Evolutionary conservation across 1,140 invertebrate genomes (phyloP).

Genomic region (Mycetomoellerius zeteki): DNA sequence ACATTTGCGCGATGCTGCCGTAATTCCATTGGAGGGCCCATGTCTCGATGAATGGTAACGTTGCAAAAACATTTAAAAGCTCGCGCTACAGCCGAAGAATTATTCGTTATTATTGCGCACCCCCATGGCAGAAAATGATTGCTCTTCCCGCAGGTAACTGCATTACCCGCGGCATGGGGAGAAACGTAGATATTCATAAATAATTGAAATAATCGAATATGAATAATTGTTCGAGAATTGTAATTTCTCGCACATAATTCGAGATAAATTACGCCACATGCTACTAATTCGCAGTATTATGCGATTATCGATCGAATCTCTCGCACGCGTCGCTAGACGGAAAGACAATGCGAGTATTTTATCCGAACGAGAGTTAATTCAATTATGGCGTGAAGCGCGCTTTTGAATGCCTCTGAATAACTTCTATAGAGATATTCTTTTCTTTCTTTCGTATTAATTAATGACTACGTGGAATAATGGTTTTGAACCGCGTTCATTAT

Average conservation of each 20-base stretch:
- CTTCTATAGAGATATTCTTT: not conserved
- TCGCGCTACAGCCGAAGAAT: constrained; percentile 42
- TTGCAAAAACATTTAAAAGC: constrained; percentile 60
- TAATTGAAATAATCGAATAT: constrained; percentile 51
- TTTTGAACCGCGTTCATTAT: constrained; percentile 35
- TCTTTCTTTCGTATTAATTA: constrained; percentile 19
- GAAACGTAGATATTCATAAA: constrained; percentile 11
- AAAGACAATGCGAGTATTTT: constrained; percentile 9
- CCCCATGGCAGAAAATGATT: constrained; percentile 36
- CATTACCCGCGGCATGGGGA: not conserved
- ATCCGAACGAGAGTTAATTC: constrained; percentile 7
- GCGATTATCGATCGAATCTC: constrained; percentile 15
- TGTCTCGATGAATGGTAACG: constrained; percentile 54
- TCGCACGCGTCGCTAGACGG: not conserved
- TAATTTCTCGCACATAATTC: constrained; percentile 28
- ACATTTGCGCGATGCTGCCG: constrained; percentile 43
- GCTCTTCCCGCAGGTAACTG: constrained; percentile 16
- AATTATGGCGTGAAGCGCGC: constrained; percentile 1
- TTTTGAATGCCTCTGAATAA: constrained; percentile 4
- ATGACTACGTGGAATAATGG: constrained; percentile 27
- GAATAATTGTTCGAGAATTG: not conserved
- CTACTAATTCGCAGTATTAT: constrained; percentile 11
- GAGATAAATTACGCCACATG: constrained; percentile 9
- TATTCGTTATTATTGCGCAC: constrained; percentile 60
- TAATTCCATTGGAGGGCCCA: constrained; percentile 40